Base-by-base conservation (phyloP, 1,140 invertebrate species). In the Elymnias hypermnestra region DNA sequence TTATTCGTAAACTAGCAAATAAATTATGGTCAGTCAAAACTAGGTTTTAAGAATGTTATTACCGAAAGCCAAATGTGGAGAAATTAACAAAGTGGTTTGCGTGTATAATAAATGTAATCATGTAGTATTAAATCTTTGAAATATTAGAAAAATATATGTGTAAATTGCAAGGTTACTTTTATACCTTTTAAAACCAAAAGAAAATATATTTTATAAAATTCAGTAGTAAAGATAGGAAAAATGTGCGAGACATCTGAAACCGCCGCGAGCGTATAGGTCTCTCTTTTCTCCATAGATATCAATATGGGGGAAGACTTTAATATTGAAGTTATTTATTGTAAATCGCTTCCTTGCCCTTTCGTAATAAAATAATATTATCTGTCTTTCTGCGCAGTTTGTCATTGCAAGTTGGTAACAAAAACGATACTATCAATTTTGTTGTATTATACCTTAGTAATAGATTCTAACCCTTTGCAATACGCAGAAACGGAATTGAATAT, bases 291-390 rank as follows among this genome's bases (percentile, higher is more conserved):
- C 77, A 82, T 77, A 68, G 77, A 76, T 82, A 81, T 81, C 74
- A 76, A 77, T 83, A 73, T 71, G 57, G 69, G 79, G 75, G 72
- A 78, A 67, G 67, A 66, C 64, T 74, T 69, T 81, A 82, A 84
- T 84, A 84, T 84, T 77, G 74, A 69, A 75, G 69, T 76, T 84
- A 84, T 84, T 81, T 83, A 78, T 84, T 76, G 81, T 65, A 82
- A 78, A 78, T 82, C 74, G 74, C 61, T 75, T 73, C 71, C 68
- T 64, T 72, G 51, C 59, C 65, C 57, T 69, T 48, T 59, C 63
- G 40, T 57, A 55, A 70, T 63, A 69, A 66, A 69, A 67, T 67
- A 71, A 73, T 74, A 66, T 68, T 55, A 52, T 45, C 49, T 40
- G 10, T 45, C 41, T 39, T 23, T 40, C 13, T 35, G 14, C 35